Evolutionary conservation across 1,140 invertebrate genomes (phyloP).

Genomic region (Leptinotarsa defecta): DNA sequence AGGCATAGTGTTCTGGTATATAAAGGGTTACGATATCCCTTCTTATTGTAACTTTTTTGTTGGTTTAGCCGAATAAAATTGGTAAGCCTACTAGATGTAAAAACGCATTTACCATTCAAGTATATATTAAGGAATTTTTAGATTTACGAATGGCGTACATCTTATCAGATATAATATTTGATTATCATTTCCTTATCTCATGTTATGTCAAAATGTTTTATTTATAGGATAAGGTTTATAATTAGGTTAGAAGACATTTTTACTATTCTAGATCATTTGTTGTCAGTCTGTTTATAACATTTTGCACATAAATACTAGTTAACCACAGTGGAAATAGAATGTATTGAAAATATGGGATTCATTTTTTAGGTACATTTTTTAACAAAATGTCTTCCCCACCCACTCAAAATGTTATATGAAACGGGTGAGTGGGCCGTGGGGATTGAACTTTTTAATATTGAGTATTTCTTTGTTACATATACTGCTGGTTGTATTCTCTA

Average conservation of each 20-base stretch:
- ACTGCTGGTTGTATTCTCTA: too few species aligned
- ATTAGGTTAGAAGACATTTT: slow-evolving; percentile 46
- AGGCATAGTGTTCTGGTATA: background rate
- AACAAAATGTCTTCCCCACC: background rate
- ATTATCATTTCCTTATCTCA: slow-evolving; percentile 9
- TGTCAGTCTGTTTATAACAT: background rate
- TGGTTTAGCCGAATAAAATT: slow-evolving; percentile 21
- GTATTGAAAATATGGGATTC: too few species aligned
- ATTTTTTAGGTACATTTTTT: background rate
- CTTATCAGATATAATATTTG: background rate
- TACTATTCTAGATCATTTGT: background rate
- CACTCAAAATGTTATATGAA: background rate
- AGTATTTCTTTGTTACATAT: too few species aligned
- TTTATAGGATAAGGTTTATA: slow-evolving; percentile 38
- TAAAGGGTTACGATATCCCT: background rate
- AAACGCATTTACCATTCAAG: background rate
- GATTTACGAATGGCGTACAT: background rate
- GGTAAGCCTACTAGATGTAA: slow-evolving; percentile 4
- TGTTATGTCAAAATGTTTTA: slow-evolving; percentile 37
- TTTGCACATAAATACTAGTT: background rate
- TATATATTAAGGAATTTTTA: background rate
- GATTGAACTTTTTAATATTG: background rate
- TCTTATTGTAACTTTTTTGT: slow-evolving; percentile 3
- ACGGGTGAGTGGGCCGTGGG: slow-evolving; percentile 1
- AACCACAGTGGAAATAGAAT: too few species aligned